Base-by-base conservation (phyloP, 2,888 invertebrate genomes). In the Sphaeridia pumilis region DNA sequence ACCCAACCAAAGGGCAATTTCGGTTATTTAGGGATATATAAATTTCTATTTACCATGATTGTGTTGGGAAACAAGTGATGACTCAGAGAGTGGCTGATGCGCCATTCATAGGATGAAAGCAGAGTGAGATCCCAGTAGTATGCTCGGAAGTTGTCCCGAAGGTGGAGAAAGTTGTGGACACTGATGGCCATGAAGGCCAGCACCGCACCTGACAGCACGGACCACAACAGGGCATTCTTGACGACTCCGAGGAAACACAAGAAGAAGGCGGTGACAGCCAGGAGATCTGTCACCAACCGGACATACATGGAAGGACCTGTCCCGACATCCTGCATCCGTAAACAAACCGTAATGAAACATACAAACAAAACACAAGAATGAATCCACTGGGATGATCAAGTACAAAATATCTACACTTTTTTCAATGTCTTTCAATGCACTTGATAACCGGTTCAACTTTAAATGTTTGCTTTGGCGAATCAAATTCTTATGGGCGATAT, bases 1-100 rank as follows among this genome's bases (percentile, higher is more conserved):
- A n/a, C n/a, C n/a, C n/a, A n/a, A n/a, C n/a, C n/a, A n/a, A n/a
- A n/a, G n/a, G n/a, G n/a, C n/a, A n/a, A n/a, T n/a, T n/a, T n/a
- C n/a, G n/a, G n/a, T n/a, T n/a, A n/a, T n/a, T n/a, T n/a, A n/a
- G n/a, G n/a, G n/a, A n/a, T n/a, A n/a, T n/a, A n/a, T n/a, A n/a
- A n/a, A n/a, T n/a, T n/a, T n/a, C n/a, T 31, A 10, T 14, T 50
- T 58, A 62, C 64, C 59, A 56, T 61, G 41, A 66, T 54, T 2
- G 67, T 67, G 54, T 68, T 68, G 4, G 68, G 61, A 56, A 54
- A 67, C 27, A 66, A 25, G 41, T 68, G 68, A 56, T 68, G 68
- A 35, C 65, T 65, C 4, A 68, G 52, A 12, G 59, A 65, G 47
- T 68, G 68, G 4, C 63, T 64, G 22, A 68, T 60, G 4, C 68